Base-by-base conservation (phyloP, 2,888 invertebrate species). In the Nomada hirtipes region DNA sequence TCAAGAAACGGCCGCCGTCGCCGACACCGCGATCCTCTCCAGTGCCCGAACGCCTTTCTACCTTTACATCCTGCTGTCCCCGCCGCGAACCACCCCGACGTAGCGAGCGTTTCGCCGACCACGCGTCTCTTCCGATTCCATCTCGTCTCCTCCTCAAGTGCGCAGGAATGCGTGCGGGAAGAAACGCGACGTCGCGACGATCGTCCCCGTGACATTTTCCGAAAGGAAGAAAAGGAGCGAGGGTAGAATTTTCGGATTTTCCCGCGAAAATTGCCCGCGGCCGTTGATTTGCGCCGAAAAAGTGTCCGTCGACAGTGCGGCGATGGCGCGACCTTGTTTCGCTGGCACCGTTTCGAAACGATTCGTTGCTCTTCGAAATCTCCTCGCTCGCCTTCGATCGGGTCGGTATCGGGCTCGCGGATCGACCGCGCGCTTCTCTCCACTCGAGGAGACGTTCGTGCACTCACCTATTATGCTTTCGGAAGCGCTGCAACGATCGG, bases 391-490 rank as follows among this genome's bases (percentile, higher is more conserved):
- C 55, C 20, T 0, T 29, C 7, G 29, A 29, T 29, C 29, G 29
- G 29, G 29, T 29, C 52, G 50, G 52, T n/a, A n/a, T 52, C 15
- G n/a, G 18, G 55, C 20, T 20, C 23, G 55, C n/a, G 23, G 20
- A 20, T 20, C 55, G 55, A n/a, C 10, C 55, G 55, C 55, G 10
- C 55, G 55, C 20, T n/a, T 23, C 20, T 11, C 11, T 20, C 11
- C 2, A 20, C 36, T 13, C 20, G 4, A 13, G 29, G 52, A 4
- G n/a, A 3, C 20, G 4, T 44, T 26, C 47, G 26, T 55, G 87
- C 20, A 23, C 91, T 90, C 82, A 92, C 92, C 92, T 89, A 90
- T 91, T 86, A 93, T 92, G 86, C 91, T 92, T 80, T 93, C 92
- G 77, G 92, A 90, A 68, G 89, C 90, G 74, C 86, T 84, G 88